Conservation (phyloP, 2,113 vertebrate genomes). For the Saimiri boliviensis region DNA sequence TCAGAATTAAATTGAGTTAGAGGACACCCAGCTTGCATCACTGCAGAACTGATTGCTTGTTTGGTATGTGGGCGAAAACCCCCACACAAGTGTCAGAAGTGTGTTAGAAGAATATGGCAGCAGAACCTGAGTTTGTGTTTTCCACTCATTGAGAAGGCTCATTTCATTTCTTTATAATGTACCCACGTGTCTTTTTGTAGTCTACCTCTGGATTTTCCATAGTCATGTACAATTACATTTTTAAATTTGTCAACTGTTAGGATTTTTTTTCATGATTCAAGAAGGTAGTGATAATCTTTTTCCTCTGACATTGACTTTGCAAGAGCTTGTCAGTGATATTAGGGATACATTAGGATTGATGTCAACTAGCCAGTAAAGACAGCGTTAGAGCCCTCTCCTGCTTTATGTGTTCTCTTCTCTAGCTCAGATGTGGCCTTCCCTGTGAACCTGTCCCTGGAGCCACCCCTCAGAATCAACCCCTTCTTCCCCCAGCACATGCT, state of each 20-base stretch:
- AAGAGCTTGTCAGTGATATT: not conserved
- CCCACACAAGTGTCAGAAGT: not conserved
- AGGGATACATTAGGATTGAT: not conserved
- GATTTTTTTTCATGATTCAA: not conserved
- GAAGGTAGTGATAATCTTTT: not conserved
- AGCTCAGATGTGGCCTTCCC: not conserved
- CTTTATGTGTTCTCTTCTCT: not conserved
- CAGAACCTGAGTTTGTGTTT: not conserved
- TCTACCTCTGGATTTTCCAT: not conserved
- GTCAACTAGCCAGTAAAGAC: not conserved
- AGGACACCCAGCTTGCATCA: not conserved
- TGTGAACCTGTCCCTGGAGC: not conserved
- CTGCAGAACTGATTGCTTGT: not conserved
- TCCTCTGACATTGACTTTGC: not conserved
- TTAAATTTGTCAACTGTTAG: not conserved
- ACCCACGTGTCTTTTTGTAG: not conserved
- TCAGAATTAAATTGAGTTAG: not conserved
- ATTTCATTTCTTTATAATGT: not conserved
- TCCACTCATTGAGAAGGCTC: not conserved
- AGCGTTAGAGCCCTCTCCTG: not conserved
- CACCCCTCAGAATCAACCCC: not conserved
- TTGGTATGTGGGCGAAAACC: not conserved
- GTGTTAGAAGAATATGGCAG: not conserved
- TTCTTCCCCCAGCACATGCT: fast-evolving
- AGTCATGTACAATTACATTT: not conserved